phyloP scores from a whole-genome alignment of 2,888 invertebrate species.

The Spisula solida region DNA sequence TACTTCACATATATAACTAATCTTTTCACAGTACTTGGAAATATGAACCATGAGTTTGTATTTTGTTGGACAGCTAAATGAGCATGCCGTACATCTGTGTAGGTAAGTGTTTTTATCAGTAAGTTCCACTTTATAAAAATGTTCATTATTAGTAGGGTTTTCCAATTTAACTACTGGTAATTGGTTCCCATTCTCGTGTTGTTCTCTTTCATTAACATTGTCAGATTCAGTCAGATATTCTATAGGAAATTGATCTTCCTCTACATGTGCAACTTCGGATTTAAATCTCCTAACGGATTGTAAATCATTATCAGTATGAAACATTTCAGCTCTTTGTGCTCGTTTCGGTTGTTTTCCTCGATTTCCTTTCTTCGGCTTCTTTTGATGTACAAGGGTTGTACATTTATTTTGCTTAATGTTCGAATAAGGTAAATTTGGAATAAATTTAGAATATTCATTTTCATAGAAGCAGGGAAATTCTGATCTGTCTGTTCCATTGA shows the following conservation, averaged over 20 bases:
- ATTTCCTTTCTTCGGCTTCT: not conserved
- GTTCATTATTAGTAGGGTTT: not conserved
- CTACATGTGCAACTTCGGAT: not conserved
- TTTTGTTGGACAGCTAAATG: not conserved
- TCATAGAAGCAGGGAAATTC: not conserved
- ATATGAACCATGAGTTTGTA: not conserved
- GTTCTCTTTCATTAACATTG: not conserved
- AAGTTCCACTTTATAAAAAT: not conserved
- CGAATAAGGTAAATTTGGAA: not conserved
- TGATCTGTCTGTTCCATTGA: not conserved
- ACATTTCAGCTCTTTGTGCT: not conserved
- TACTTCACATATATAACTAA: not conserved
- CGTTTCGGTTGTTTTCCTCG: not conserved
- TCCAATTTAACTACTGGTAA: not conserved
- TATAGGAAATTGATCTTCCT: not conserved
- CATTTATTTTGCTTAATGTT: not conserved
- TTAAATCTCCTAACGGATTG: not conserved
- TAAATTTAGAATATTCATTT: not conserved
- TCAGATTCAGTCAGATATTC: not conserved
- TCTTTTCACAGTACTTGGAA: not conserved
- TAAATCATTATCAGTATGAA: not conserved
- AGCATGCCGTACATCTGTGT: not conserved
- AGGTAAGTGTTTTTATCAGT: not conserved
- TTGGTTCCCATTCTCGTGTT: not conserved
- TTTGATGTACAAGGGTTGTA: not conserved